Conservation (phyloP, 2,888 invertebrate genomes). For the Aphidoletes aphidimyza region DNA sequence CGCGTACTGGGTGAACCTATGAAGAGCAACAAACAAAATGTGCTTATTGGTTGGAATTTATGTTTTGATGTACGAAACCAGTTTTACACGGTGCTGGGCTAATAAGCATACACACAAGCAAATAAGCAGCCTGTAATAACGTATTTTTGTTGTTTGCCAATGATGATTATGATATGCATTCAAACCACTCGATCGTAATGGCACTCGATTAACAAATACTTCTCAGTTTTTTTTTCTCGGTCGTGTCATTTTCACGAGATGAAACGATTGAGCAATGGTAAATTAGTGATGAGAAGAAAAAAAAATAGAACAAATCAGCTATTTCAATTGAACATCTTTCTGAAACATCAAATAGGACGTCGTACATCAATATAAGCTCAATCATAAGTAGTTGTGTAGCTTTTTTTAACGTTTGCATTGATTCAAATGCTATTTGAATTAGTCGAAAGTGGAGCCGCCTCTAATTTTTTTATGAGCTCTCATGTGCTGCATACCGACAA, state of each 20-base stretch:
- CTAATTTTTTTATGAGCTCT: background rate
- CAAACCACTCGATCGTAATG: conserved; percentile 2
- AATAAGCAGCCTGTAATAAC: too few relatives aligned
- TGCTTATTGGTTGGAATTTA: conserved; percentile 27
- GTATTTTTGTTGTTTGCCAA: conserved; percentile 9
- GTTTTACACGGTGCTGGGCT: conserved; percentile 13
- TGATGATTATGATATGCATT: conserved; percentile 49
- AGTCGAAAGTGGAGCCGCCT: background rate
- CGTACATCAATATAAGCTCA: background rate
- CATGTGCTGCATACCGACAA: conserved; percentile 16
- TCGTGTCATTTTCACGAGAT: background rate
- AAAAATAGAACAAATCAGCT: background rate
- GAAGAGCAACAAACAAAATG: background rate
- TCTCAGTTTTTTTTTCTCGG: background rate
- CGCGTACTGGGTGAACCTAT: background rate
- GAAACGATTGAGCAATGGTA: background rate
- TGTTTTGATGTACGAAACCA: conserved; percentile 16
- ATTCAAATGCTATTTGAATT: background rate
- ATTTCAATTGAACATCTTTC: background rate
- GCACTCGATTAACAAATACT: conserved; percentile 40
- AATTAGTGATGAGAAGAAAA: background rate
- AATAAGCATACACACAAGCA: too few relatives aligned
- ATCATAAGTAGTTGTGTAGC: background rate
- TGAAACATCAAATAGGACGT: background rate
- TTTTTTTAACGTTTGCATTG: background rate